These are phyloP conservation scores for Melanotaenia trifasciata DNA, from an alignment of 2,797 vertebrate genomes.

Conservation along the genomic window DNA sequence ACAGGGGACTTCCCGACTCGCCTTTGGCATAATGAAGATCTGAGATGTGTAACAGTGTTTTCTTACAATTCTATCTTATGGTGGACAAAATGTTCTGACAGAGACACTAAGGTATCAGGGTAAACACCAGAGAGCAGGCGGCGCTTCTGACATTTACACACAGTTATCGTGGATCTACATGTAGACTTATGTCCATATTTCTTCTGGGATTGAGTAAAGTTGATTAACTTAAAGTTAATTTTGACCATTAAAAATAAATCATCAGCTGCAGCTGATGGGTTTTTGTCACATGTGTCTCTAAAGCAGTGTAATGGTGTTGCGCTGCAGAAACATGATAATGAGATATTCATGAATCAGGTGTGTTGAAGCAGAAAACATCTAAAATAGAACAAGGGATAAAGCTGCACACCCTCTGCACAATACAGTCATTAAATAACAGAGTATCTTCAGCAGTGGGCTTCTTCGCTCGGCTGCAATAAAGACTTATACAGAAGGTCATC, in stretches of 20 bases:
- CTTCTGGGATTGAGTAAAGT: neutral
- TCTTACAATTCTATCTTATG: slow-evolving; percentile 9
- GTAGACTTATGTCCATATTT: neutral
- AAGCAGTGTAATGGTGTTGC: neutral
- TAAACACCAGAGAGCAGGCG: neutral
- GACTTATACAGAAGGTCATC: neutral
- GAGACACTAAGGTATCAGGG: neutral
- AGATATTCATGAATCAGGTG: neutral
- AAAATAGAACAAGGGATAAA: neutral
- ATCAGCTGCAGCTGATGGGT: neutral
- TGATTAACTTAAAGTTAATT: neutral
- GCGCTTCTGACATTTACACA: neutral
- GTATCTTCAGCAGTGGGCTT: neutral
- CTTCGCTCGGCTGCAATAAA: neutral
- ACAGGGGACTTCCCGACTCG: slow-evolving; percentile 40
- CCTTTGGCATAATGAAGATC: slow-evolving; percentile 56
- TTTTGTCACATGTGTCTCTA: too few species aligned
- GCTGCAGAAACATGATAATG: neutral
- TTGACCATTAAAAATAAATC: neutral
- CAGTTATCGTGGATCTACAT: neutral
- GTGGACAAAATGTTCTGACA: slow-evolving; percentile 29
- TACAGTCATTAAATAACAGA: neutral
- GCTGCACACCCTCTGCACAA: neutral
- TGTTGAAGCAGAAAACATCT: neutral
- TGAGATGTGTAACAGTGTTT: slow-evolving; percentile 20